Evolutionary conservation across 2,888 invertebrate species (phyloP), one percentile per base, ranked within the genome.

Genomic region (Timema cristinae): DNA sequence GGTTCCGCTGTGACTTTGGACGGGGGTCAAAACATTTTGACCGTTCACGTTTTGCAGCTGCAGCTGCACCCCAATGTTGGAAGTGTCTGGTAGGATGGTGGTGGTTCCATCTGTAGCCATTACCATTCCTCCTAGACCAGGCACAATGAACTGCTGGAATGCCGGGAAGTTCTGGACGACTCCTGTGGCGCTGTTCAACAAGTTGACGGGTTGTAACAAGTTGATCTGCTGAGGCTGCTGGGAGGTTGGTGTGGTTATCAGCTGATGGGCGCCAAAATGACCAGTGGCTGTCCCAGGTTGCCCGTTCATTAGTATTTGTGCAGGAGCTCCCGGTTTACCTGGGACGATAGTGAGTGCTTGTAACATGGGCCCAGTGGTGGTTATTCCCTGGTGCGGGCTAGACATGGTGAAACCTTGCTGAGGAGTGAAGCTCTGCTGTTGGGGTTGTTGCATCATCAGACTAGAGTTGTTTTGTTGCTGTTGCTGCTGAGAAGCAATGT

Each of bases 11-110:
- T 87, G 89, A 75, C 82, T 84, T 78, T 91, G 91, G 7, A 91
- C 88, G 0, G 91, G 91, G 0, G 91, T 91, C 67, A 91, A 80
- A 11, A 92, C 90, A 77, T 91, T 91, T 76, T 91, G 91, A 0
- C 91, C 91, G 78, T 91, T 91, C 0, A 93, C 91, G 74, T 93
- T 93, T 79, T 93, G 93, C 75, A 93, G 85, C 79, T 93, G 93
- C 13, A 91, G 79, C 77, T 91, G 91, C 87, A 91, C 87, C 0
- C 90, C 90, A 77, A 91, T 85, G 56, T 89, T 87, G 0, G 88
- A 85, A 32, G 89, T 86, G 75, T 91, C 91, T 79, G 90, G 91
- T 59, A 89, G 78, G 66, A 94, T 85, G 0, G 93, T 91, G 0
- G 93, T 89, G 0, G 93, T 91, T 6, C 84, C 84, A 50, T 90